Evolutionary conservation across 2,888 invertebrate species (phyloP).

Genomic region (Andrena bucephala): DNA sequence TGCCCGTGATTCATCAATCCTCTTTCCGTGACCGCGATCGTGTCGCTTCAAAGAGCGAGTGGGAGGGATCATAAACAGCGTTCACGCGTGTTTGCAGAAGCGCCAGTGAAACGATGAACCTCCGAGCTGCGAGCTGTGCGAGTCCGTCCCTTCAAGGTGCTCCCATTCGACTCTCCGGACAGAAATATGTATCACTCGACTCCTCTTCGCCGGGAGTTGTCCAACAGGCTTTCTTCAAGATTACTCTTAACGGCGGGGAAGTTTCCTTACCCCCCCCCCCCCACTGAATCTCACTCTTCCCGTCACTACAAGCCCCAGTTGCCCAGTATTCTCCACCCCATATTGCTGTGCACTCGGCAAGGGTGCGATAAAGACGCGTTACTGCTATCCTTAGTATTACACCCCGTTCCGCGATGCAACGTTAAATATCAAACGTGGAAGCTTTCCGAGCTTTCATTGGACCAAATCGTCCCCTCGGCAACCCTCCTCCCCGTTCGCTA

Average conservation of each 20-base stretch:
- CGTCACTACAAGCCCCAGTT: too few species aligned
- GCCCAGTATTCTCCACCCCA: too few species aligned
- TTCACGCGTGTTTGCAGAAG: not conserved
- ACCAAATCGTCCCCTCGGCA: not conserved
- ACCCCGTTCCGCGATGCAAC: not conserved
- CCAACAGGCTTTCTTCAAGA: too few species aligned
- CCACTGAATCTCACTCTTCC: too few species aligned
- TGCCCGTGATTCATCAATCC: constrained; percentile 69
- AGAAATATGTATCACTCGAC: too few species aligned
- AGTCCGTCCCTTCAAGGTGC: too few species aligned
- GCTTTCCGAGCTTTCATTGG: not conserved
- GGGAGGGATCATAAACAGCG: constrained; percentile 14
- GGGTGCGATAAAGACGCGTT: not conserved
- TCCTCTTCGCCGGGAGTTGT: too few species aligned
- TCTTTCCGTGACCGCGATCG: constrained; percentile 43
- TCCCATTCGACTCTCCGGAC: too few species aligned
- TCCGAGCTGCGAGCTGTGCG: too few species aligned
- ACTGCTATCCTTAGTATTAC: not conserved
- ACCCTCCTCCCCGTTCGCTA: not conserved
- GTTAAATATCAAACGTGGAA: not conserved
- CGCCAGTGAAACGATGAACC: not conserved
- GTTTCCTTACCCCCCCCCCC: too few species aligned
- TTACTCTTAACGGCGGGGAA: too few species aligned
- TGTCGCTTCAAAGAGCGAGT: constrained; percentile 23
- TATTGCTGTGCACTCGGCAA: too few species aligned